Conservation (phyloP, 2,113 vertebrate genomes). For the Orientallactaga bullata region DNA sequence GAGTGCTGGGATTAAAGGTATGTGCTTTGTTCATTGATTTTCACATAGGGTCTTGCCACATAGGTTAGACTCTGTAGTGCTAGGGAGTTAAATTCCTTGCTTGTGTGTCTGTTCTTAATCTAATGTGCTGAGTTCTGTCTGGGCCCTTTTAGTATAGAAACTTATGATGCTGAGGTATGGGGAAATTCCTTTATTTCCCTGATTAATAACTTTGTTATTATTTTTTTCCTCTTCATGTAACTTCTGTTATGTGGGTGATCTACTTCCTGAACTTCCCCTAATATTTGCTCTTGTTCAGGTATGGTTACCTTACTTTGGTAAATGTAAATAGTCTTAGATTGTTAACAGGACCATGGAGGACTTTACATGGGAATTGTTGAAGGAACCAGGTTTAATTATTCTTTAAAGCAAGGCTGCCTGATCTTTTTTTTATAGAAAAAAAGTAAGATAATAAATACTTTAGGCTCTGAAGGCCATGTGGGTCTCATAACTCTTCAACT, state of each 20-base stretch:
- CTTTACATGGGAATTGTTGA: conserved; percentile 21
- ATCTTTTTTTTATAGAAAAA: background rate
- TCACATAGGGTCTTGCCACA: too few relatives aligned
- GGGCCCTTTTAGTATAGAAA: background rate
- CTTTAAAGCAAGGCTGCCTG: background rate
- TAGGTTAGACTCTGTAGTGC: too few relatives aligned
- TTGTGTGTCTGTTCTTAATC: background rate
- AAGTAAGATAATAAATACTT: background rate
- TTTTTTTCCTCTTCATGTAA: background rate
- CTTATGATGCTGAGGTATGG: background rate
- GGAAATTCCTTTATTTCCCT: conserved; percentile 37
- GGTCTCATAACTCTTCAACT: background rate
- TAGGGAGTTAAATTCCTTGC: background rate
- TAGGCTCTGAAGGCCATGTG: background rate
- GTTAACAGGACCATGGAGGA: background rate
- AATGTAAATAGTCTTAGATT: conserved; percentile 7
- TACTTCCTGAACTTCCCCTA: background rate
- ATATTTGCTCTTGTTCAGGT: conserved; percentile 35
- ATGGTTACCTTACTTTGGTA: conserved; percentile 25
- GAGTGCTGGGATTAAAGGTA: too few relatives aligned
- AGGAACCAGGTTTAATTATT: conserved; percentile 33
- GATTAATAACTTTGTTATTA: conserved; percentile 14
- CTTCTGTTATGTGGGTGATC: background rate
- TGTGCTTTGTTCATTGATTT: background rate
- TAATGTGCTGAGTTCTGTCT: background rate